phyloP scores from a whole-genome alignment of 2,888 invertebrate species.

The Thera britannica region DNA sequence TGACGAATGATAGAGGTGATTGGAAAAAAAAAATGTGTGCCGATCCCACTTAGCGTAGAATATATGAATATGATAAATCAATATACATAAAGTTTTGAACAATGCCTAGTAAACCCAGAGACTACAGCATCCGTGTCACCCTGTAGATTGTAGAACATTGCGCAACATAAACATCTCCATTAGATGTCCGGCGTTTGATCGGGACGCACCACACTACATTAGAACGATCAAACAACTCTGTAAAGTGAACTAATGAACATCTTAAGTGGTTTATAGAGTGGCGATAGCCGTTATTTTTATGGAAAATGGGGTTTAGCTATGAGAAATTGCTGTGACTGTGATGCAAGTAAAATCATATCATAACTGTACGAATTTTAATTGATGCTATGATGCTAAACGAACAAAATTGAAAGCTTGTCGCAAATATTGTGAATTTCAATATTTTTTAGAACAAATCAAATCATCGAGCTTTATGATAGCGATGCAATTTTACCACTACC shows the following conservation, averaged over 20 bases:
- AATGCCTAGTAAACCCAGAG: background rate
- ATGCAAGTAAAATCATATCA: constrained; percentile 38
- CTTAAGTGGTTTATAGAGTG: constrained; percentile 83
- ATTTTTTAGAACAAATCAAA: background rate
- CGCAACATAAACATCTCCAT: constrained; percentile 69
- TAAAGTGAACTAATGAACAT: constrained; percentile 76
- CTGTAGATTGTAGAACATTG: constrained; percentile 27
- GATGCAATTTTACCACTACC: background rate
- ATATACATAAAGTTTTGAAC: too few species aligned
- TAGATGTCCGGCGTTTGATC: constrained; percentile 59
- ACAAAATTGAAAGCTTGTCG: background rate
- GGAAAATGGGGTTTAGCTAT: constrained; percentile 64
- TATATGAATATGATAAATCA: too few species aligned
- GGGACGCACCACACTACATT: constrained; percentile 63
- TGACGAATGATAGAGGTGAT: too few species aligned
- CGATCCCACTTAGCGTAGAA: too few species aligned
- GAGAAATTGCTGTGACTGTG: constrained; percentile 55
- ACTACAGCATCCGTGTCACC: background rate
- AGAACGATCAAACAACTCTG: constrained; percentile 67
- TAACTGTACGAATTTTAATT: background rate
- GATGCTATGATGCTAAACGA: background rate
- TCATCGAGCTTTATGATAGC: background rate
- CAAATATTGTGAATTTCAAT: too few species aligned
- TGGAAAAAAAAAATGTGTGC: too few species aligned
- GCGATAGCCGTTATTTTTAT: constrained; percentile 80